Conservation (phyloP, 1,140 invertebrate genomes). For the Drosophila setifemur region DNA sequence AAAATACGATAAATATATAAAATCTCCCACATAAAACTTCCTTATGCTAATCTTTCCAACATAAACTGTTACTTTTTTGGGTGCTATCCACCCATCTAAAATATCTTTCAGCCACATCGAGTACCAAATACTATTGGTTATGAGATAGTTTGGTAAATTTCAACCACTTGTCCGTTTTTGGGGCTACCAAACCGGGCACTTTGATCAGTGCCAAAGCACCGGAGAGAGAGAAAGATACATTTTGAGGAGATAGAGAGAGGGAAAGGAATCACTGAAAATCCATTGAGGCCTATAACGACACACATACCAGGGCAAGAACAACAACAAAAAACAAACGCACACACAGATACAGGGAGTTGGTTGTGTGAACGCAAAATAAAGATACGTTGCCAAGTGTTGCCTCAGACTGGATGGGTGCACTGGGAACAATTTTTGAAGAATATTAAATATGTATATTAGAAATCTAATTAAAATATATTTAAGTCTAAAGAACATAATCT, state of each 20-base stretch:
- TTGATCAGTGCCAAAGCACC: conserved; percentile 58
- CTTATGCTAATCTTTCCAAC: no score
- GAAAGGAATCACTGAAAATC: conserved; percentile 72
- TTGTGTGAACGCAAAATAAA: conserved; percentile 73
- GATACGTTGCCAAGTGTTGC: conserved; percentile 76
- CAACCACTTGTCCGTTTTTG: conserved; percentile 59
- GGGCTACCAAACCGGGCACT: conserved; percentile 65
- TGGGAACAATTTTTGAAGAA: not conserved
- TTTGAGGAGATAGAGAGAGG: conserved; percentile 8
- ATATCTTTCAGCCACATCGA: not conserved
- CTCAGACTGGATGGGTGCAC: conserved; percentile 42
- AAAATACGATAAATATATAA: no score
- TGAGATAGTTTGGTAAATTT: conserved; percentile 56
- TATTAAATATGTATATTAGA: not conserved
- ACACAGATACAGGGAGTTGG: conserved; percentile 39
- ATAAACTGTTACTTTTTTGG: no score
- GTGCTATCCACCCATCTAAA: not conserved
- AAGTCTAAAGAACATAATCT: no score
- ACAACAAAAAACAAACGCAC: conserved; percentile 9
- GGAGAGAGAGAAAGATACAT: conserved; percentile 3
- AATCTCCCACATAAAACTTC: no score
- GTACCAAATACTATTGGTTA: no score
- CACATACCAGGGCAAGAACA: conserved; percentile 31
- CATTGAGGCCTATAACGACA: conserved; percentile 77
- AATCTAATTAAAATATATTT: not conserved